These are phyloP conservation scores for Tolypeutes matacus DNA, from an alignment of 2,797 vertebrate species.

Conservation along the genomic window DNA sequence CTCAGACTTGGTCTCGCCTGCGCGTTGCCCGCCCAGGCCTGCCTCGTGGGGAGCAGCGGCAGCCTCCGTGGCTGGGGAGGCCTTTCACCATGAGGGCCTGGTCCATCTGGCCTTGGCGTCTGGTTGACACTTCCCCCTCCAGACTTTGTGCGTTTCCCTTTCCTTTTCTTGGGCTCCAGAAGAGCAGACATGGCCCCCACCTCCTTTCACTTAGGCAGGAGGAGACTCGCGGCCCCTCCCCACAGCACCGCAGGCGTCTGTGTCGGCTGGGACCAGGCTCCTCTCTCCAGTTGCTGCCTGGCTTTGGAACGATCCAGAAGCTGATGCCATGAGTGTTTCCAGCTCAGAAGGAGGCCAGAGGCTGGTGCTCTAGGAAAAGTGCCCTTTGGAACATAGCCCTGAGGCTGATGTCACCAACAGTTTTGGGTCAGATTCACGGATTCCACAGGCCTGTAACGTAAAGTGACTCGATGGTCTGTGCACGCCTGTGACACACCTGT, in stretches of 20 bases:
- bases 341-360: background rate
- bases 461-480: background rate
- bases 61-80: background rate
- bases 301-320: background rate
- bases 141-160: too few relatives aligned
- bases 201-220: background rate
- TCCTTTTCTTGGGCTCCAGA: too few relatives aligned
- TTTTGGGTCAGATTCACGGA: background rate
- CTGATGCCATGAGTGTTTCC: rapidly evolving
- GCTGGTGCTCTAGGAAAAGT: rapidly evolving
- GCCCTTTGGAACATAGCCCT: background rate
- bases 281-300: background rate
- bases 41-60: background rate
- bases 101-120: too few relatives aligned
- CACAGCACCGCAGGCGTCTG: rapidly evolving
- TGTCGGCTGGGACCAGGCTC: background rate
- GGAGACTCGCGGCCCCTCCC: rapidly evolving
- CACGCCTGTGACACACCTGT: background rate
- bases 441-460: background rate
- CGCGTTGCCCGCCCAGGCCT: background rate
- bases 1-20: too few relatives aligned
- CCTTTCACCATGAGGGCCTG: too few relatives aligned
- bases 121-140: rapidly evolving
- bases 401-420: rapidly evolving
- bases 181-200: too few relatives aligned